A percentile compares a stretch with the other conserved stretches of the same genome.
Conservation (phyloP, 2,113 vertebrate genomes). For the Nothobranchius kuhntae region DNA sequence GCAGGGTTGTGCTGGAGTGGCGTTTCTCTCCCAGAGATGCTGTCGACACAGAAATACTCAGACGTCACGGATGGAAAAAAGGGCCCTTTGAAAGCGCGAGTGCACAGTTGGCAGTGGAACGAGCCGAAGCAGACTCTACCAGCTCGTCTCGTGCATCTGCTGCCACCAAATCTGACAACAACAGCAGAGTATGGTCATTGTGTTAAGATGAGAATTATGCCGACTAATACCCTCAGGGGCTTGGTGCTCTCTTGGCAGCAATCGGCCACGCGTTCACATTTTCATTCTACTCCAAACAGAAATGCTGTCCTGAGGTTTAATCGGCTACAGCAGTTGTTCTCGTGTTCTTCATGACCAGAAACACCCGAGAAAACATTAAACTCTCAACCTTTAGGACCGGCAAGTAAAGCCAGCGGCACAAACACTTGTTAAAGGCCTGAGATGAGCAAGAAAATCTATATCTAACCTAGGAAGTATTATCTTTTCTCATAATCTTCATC, state of each 20-base stretch:
- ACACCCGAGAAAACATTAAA: too few relatives aligned
- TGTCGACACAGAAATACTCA: slow-evolving; percentile 54
- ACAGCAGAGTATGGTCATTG: slow-evolving; percentile 62
- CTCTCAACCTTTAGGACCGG: too few relatives aligned
- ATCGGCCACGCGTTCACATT: slow-evolving; percentile 32
- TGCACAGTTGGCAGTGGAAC: slow-evolving; percentile 55
- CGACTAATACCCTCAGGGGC: slow-evolving; percentile 55
- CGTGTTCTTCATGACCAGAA: too few relatives aligned
- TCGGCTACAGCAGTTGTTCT: not conserved
- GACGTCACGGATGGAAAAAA: slow-evolving; percentile 60
- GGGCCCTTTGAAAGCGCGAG: slow-evolving; percentile 48
- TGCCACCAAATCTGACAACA: slow-evolving; percentile 72
- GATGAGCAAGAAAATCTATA: too few relatives aligned
- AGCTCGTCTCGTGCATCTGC: slow-evolving; percentile 51
- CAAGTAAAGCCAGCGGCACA: too few relatives aligned
- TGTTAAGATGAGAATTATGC: slow-evolving; percentile 73
- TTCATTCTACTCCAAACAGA: slow-evolving; percentile 37
- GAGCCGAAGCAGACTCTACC: slow-evolving; percentile 53
- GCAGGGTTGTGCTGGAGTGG: slow-evolving; percentile 46
- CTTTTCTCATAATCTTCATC: too few relatives aligned
- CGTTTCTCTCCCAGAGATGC: slow-evolving; percentile 54
- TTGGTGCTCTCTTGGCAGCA: slow-evolving; percentile 41
- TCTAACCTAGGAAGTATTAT: too few relatives aligned
- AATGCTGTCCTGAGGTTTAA: slow-evolving; percentile 38
- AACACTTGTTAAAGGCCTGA: too few relatives aligned